Evolutionary conservation across 2,888 invertebrate species (phyloP).

Genomic region (Xylota segnis): DNA sequence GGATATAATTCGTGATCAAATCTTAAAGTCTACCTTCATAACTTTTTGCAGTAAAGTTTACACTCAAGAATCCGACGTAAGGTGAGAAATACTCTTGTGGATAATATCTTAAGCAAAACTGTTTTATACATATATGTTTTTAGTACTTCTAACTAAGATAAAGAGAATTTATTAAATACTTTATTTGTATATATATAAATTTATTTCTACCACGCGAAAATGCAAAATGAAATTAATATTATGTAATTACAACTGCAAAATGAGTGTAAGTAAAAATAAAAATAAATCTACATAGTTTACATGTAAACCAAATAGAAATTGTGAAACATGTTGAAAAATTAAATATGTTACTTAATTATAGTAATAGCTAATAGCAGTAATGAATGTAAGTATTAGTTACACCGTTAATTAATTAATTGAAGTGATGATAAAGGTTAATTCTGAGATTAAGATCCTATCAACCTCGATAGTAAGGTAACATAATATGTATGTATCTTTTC

Average conservation of each 20-base stretch:
- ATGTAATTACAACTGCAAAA: slow-evolving; percentile 20
- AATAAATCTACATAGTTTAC: slow-evolving; percentile 16
- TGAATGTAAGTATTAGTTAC: slow-evolving; percentile 37
- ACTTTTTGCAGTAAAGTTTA: slow-evolving; percentile 57
- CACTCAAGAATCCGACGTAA: slow-evolving; percentile 64
- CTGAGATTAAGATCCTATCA: slow-evolving; percentile 21
- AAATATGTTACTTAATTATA: slow-evolving; percentile 53
- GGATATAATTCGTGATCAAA: slow-evolving; percentile 15
- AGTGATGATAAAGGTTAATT: slow-evolving; percentile 17
- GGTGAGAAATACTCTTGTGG: slow-evolving; percentile 51
- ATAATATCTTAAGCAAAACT: slow-evolving; percentile 62
- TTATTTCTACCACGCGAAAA: slow-evolving; percentile 43
- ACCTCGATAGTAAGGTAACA: neutral
- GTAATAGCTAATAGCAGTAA: slow-evolving; percentile 40
- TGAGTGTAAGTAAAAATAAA: slow-evolving; percentile 24
- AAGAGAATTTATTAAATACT: slow-evolving; percentile 27
- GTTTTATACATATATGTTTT: slow-evolving; percentile 64
- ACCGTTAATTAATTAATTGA: slow-evolving; percentile 28
- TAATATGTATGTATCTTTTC: neutral
- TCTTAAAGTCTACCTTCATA: slow-evolving; percentile 11
- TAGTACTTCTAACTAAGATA: slow-evolving; percentile 51
- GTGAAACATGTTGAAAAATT: slow-evolving; percentile 36
- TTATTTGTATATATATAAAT: slow-evolving; percentile 59
- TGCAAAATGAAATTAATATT: slow-evolving; percentile 25
- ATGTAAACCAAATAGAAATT: slow-evolving; percentile 28